Evolutionary conservation across 2,888 invertebrate genomes (phyloP).

Genomic region (Philhelius pedissequus): DNA sequence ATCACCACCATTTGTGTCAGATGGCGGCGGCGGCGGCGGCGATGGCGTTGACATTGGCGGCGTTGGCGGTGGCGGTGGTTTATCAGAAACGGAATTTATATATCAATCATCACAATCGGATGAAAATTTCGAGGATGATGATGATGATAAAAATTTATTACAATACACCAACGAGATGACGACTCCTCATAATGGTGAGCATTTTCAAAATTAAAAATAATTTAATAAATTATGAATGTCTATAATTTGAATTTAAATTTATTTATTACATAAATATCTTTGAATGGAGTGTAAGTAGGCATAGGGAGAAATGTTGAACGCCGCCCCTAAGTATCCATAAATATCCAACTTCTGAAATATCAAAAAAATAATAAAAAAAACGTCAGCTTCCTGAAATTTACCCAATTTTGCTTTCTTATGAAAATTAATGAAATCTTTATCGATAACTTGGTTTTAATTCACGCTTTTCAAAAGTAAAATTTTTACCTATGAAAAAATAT

Average conservation of each 20-base stretch:
- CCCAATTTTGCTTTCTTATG: too few species aligned
- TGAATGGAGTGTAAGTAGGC: too few species aligned
- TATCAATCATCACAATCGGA: slow-evolving; percentile 75
- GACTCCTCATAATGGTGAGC: slow-evolving; percentile 76
- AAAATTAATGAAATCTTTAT: too few species aligned
- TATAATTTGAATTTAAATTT: not conserved
- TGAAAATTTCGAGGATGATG: slow-evolving; percentile 75
- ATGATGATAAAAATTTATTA: slow-evolving; percentile 69
- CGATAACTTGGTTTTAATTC: too few species aligned
- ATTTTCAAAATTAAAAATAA: not conserved
- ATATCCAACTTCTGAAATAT: too few species aligned
- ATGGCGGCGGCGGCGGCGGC: not conserved
- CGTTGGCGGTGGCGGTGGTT: slow-evolving; percentile 68
- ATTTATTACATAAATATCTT: too few species aligned
- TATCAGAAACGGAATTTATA: slow-evolving; percentile 75
- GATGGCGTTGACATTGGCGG: slow-evolving; percentile 68
- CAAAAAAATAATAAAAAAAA: too few species aligned
- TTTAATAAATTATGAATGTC: not conserved
- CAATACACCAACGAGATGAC: slow-evolving; percentile 71
- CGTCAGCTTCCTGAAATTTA: too few species aligned
- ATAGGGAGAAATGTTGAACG: too few species aligned
- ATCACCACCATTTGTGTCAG: slow-evolving; percentile 73
- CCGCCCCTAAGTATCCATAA: too few species aligned
- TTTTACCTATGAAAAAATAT: too few species aligned
- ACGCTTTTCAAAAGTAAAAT: too few species aligned